Percentiles rank a stretch among this genome's conserved stretches.
phyloP scores from a whole-genome alignment of 2,113 vertebrate genomes.

The Aptenodytes patagonicus region DNA sequence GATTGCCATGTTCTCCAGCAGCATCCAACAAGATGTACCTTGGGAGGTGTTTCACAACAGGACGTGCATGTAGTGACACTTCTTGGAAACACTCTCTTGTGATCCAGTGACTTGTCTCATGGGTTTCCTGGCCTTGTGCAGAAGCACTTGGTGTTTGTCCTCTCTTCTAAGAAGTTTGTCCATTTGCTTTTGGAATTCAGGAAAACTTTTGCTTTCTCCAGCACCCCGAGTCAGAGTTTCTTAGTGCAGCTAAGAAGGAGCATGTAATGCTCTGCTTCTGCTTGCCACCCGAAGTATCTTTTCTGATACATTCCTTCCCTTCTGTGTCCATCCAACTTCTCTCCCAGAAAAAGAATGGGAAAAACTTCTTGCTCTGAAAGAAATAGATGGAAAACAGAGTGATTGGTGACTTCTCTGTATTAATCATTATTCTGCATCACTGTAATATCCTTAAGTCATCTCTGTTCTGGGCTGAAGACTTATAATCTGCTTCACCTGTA shows the following conservation, averaged over 20 bases:
- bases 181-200: background rate
- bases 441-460: background rate
- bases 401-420: background rate
- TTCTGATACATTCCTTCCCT: background rate
- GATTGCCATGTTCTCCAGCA: background rate
- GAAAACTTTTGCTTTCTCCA: background rate
- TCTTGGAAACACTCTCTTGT: background rate
- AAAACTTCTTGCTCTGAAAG: background rate
- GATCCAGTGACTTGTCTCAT: background rate
- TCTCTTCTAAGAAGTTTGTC: background rate
- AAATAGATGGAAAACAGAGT: background rate
- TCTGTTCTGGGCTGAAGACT: background rate
- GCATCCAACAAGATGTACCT: too few relatives aligned
- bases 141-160: background rate
- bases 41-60: background rate
- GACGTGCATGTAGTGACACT: accelerated
- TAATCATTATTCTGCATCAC: background rate
- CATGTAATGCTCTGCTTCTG: background rate
- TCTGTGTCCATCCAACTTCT: background rate
- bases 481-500: background rate
- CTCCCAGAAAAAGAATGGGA: background rate
- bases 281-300: background rate
- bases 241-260: background rate
- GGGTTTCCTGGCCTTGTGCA: background rate
- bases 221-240: background rate